Evolutionary conservation across 2,797 vertebrate genomes (phyloP).

Genomic region (Semotilus atromaculatus): DNA sequence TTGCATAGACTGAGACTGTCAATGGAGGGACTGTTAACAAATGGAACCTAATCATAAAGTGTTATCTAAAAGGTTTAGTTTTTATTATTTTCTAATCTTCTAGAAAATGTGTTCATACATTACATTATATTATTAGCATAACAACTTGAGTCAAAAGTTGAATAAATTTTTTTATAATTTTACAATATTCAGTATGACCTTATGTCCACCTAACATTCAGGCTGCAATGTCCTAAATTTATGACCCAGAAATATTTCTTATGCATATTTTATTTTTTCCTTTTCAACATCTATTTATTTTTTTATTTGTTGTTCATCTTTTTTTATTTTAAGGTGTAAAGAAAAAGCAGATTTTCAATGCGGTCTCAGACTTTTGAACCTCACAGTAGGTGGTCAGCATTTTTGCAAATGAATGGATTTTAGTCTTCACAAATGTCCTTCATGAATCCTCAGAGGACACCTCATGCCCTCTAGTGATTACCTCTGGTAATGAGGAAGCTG

Average conservation of each 20-base stretch:
- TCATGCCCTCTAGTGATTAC: slow-evolving; percentile 52
- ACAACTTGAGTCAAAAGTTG: background rate
- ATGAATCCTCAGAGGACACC: slow-evolving; percentile 36
- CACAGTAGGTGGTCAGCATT: slow-evolving; percentile 9
- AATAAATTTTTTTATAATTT: background rate
- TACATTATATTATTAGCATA: background rate
- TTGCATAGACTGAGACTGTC: too few species aligned
- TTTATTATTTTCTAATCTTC: background rate
- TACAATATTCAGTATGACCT: background rate
- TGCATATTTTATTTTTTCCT: background rate
- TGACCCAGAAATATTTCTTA: background rate
- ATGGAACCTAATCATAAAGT: too few species aligned
- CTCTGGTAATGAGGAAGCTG: slow-evolving; percentile 39
- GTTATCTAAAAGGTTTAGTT: too few species aligned
- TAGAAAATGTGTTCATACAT: background rate
- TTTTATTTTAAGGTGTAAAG: background rate
- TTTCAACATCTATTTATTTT: background rate
- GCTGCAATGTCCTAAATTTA: background rate
- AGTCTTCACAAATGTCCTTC: slow-evolving; percentile 32
- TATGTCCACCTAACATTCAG: background rate
- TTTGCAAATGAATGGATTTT: slow-evolving; percentile 25
- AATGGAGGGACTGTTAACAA: too few species aligned
- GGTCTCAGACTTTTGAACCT: background rate
- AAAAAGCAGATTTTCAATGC: background rate
- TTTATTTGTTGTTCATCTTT: background rate